These are phyloP conservation scores for Hipparchia sbordonii DNA, from an alignment of 2,888 invertebrate species.

Conservation along the genomic window DNA sequence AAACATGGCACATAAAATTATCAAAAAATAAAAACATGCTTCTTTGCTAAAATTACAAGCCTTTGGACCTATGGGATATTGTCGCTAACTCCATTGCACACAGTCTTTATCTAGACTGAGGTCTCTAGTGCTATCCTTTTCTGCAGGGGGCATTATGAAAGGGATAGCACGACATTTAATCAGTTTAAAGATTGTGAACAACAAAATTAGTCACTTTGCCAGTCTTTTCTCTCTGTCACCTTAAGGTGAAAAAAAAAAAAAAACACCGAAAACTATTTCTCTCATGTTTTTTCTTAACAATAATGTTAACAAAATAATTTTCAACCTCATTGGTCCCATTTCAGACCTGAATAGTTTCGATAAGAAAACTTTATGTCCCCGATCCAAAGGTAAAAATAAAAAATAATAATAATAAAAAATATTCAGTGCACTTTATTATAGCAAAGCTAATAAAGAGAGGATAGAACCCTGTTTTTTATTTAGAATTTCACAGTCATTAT, in stretches of 20 bases:
- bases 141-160: no score
- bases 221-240: slow-evolving; percentile 48
- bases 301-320: slow-evolving; percentile 40
- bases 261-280: slow-evolving; percentile 39
- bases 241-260: slow-evolving; percentile 24
- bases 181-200: no score
- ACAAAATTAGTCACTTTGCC: slow-evolving; percentile 17
- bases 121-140: no score
- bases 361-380: slow-evolving; percentile 31
- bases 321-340: slow-evolving; percentile 47
- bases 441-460: slow-evolving; percentile 43
- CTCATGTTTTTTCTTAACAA: slow-evolving; percentile 27
- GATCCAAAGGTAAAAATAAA: slow-evolving; percentile 45
- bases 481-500: slow-evolving; percentile 47
- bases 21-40: slow-evolving; percentile 33
- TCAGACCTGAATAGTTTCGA: slow-evolving; percentile 42
- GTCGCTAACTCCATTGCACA: no score
- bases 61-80: slow-evolving; percentile 43
- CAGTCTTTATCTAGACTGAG: no score
- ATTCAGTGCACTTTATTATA: slow-evolving; percentile 19
- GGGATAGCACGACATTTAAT: no score
- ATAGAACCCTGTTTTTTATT: slow-evolving; percentile 56
- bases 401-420: slow-evolving; percentile 33
- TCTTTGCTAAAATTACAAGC: slow-evolving; percentile 37
- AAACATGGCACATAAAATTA: slow-evolving; percentile 37